These are phyloP conservation scores for Reticulitermes speratus DNA, from an alignment of 1,140 invertebrate genomes.

Conservation along the genomic window DNA sequence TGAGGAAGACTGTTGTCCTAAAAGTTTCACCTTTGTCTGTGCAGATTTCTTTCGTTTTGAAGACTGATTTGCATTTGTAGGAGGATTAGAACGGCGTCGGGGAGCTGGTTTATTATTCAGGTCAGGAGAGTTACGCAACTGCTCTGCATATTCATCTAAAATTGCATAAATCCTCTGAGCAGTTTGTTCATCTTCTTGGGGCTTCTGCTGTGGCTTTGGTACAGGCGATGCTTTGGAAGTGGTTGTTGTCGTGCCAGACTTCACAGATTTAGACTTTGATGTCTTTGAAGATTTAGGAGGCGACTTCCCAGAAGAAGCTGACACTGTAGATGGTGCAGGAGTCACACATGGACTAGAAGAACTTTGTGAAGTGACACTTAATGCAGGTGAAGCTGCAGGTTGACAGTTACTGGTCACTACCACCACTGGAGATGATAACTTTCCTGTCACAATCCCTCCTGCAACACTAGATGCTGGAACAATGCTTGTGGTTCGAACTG, in stretches of 20 bases:
- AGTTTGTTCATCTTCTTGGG: conserved; percentile 77
- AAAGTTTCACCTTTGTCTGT: conserved; percentile 55
- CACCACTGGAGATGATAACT: conserved; percentile 54
- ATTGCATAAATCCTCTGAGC: conserved; percentile 78
- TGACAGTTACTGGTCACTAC: conserved; percentile 61
- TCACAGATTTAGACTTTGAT: conserved; percentile 54
- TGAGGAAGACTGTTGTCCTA: conserved; percentile 50
- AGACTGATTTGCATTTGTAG: conserved; percentile 66
- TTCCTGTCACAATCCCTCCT: conserved; percentile 46
- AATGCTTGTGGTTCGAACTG: conserved; percentile 39
- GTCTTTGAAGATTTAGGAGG: conserved; percentile 56
- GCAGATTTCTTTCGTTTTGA: conserved; percentile 72
- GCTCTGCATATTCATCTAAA: conserved; percentile 76
- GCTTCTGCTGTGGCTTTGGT: conserved; percentile 69
- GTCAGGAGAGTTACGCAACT: conserved; percentile 74
- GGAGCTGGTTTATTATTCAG: conserved; percentile 78
- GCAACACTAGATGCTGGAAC: conserved; percentile 47
- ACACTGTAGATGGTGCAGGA: conserved; percentile 50
- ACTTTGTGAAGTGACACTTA: conserved; percentile 61
- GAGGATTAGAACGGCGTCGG: conserved; percentile 68
- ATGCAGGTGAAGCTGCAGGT: conserved; percentile 58
- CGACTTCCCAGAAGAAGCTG: conserved; percentile 46
- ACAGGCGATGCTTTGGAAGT: conserved; percentile 62
- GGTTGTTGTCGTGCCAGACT: conserved; percentile 56
- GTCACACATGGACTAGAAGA: conserved; percentile 62